Evolutionary conservation across 2,888 invertebrate genomes (phyloP), one percentile per base, ranked within the genome.

Genomic region (Lobophora halterata): DNA sequence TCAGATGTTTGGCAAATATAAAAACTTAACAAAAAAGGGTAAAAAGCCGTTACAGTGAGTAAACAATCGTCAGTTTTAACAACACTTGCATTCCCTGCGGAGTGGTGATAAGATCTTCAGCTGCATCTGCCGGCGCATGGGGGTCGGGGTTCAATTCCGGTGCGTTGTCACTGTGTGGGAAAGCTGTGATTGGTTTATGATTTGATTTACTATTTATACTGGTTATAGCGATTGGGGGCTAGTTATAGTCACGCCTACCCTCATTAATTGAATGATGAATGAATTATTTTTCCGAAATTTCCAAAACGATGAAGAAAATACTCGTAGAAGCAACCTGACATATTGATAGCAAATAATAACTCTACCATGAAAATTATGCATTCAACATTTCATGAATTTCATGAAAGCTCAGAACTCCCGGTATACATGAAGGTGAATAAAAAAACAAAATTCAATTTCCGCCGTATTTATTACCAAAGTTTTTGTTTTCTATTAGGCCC

Each of bases 131-230:
- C 76, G 60, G 65, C 55, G 35, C 44, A 46, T 49, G 46, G 68
- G 71, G 77, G 75, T 70, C 67, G 74, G 74, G 80, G 78, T 77
- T 79, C 71, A 58, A 76, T 73, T 80, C 77, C 79, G 79, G 78
- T 71, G 73, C 66, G 75, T 75, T 74, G 75, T 77, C 74, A 70
- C 70, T 63, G 71, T 79, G 78, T 82, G 82, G 79, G 82, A 81
- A 80, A 69, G 49, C 50, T 61, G 62, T 74, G 75, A 80, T 83
- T 81, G 71, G 73, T 72, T 79, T 79, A 76, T 76, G 71, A 79
- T 79, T 78, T 74, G 65, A 75, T 77, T 72, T 69, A 45, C 46
- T 65, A 53, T 61, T 64, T 58, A n/a, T n/a, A 54, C 57, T 53
- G 53, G 41, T 46, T 33, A 27, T 41, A 49, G 52, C 39, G 37